A percentile compares a stretch with the other conserved stretches of the same genome.
Conservation (phyloP, 2,888 invertebrate genomes). For the Diaphora mendica region DNA sequence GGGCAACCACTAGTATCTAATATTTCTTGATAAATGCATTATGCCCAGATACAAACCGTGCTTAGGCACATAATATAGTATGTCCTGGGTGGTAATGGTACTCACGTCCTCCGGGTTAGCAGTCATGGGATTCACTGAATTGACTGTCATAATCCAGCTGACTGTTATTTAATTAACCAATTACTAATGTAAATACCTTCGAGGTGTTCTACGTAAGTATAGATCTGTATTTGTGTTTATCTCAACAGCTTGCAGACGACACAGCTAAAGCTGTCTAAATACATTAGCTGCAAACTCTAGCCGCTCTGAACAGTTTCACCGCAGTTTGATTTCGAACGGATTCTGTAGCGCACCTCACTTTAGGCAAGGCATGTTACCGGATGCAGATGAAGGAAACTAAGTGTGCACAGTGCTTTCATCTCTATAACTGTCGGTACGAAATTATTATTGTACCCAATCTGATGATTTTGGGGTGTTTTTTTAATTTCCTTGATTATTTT, state of each 20-base stretch:
- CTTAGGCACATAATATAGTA: not conserved
- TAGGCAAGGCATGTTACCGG: conserved; percentile 51
- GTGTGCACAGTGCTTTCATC: conserved; percentile 27
- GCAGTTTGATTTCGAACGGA: conserved; percentile 70
- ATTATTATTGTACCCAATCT: not conserved
- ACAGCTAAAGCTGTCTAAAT: conserved; percentile 56
- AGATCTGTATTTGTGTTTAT: not conserved
- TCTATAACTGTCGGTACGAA: not conserved
- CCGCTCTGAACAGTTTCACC: conserved; percentile 60
- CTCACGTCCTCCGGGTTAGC: not conserved
- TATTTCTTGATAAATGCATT: too few species aligned
- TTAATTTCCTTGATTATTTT: not conserved
- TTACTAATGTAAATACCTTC: not conserved
- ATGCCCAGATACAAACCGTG: not conserved
- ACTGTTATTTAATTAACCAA: not conserved
- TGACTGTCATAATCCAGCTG: too few species aligned
- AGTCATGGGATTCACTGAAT: too few species aligned
- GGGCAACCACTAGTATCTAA: too few species aligned
- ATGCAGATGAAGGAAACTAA: conserved; percentile 45
- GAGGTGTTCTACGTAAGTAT: conserved; percentile 24
- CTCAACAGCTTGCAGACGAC: conserved; percentile 48
- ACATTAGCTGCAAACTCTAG: conserved; percentile 63
- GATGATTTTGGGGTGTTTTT: not conserved
- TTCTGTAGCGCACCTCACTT: conserved; percentile 60
- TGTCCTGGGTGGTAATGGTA: not conserved